Conservation (phyloP, 2,888 invertebrate species). For the Parnassius orleans region DNA sequence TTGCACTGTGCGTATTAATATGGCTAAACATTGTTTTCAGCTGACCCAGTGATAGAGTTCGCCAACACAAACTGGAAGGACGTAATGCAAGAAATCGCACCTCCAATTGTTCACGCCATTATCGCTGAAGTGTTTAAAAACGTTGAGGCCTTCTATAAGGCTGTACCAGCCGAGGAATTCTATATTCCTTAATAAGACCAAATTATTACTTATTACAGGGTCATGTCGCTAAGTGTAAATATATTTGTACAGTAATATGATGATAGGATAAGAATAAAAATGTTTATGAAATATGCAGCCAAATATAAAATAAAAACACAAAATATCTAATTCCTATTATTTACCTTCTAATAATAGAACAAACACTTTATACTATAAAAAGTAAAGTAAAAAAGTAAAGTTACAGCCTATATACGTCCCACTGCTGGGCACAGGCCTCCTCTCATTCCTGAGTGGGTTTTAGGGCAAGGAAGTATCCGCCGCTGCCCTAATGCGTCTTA, state of each 20-base stretch:
- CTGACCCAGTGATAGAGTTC: slow-evolving; percentile 54
- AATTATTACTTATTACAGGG: too few relatives aligned
- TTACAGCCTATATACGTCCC: too few relatives aligned
- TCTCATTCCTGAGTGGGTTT: too few relatives aligned
- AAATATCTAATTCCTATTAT: neutral
- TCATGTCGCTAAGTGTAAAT: slow-evolving; percentile 15
- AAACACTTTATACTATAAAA: too few relatives aligned
- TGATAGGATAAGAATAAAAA: slow-evolving; percentile 14
- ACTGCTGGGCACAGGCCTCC: too few relatives aligned
- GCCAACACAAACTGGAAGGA: slow-evolving; percentile 61
- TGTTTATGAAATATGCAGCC: too few relatives aligned
- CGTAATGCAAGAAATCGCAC: slow-evolving; percentile 64
- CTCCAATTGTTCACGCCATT: slow-evolving; percentile 59
- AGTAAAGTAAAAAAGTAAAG: too few relatives aligned
- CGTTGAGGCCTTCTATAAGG: slow-evolving; percentile 53
- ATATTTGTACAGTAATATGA: slow-evolving; percentile 17
- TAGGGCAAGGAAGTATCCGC: too few relatives aligned
- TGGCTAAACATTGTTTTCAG: slow-evolving; percentile 40
- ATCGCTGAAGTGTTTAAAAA: slow-evolving; percentile 47
- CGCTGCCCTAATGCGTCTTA: too few relatives aligned
- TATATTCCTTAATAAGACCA: slow-evolving; percentile 28
- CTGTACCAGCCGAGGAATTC: slow-evolving; percentile 54
- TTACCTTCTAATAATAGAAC: too few relatives aligned
- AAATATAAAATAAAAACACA: too few relatives aligned
- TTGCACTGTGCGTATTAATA: too few relatives aligned